Base-by-base conservation (phyloP, 1,140 invertebrate genomes). In the Probaryconus sp. region DNA sequence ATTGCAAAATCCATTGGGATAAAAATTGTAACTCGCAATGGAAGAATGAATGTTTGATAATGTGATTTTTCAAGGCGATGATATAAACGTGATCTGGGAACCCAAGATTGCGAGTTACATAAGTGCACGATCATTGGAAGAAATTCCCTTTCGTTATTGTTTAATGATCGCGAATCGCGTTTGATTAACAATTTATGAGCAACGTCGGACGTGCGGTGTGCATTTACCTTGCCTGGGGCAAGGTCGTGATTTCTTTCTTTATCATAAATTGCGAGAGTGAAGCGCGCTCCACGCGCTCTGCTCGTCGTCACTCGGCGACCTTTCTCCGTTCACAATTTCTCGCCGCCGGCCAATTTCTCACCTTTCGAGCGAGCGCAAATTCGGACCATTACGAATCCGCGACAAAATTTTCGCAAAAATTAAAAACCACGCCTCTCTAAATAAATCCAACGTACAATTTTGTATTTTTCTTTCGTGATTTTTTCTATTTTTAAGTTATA, bases 211-310 rank as follows among this genome's bases (percentile, higher is more conserved):
- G 40, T 18, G 17, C 1, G 13, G 20, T 38, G 35, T 65, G 60
- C 73, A 77, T 77, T 81, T 79, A 83, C 82, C 83, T 85, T 84
- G 83, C 83, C 81, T 78, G 65, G 79, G 83, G 82, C 83, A 85
- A 85, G 82, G 82, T 76, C 83, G 78, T 61, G 77, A 81, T 83
- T 83, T 79, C 78, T 78, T 83, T 69, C 78, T 78, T 83, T 69
- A 73, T 76, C 61, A 76, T 67, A 76, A 78, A 78, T 83, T 83
- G 78, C 79, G 75, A 83, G 72, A 79, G 77, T 78, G 74, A 78
- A 77, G 38, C 21, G 30, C 18, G 35, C 31, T 26, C 38, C 30
- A 28, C 48, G 48, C 21, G 38, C 7, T n/a, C n/a, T 17, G 6
- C 43, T 11, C 37, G 38, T 21, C 55, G 13, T 47, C 43, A 31